Conservation (phyloP, 2,797 vertebrate genomes). For the Myotis findleyi region DNA sequence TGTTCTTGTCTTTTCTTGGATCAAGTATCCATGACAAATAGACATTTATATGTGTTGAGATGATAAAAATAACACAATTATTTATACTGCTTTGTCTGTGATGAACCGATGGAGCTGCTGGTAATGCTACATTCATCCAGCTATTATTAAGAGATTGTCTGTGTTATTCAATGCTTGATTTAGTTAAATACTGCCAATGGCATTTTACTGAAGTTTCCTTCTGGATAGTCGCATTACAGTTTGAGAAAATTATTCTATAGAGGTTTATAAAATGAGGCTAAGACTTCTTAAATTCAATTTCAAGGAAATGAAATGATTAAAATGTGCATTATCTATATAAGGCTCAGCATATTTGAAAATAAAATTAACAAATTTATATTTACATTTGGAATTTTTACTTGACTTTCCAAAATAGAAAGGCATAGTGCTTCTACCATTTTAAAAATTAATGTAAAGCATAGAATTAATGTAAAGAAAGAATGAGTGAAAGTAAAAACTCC, state of each 20-base stretch:
- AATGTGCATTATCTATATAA: not conserved
- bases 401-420: not conserved
- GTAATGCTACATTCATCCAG: not conserved
- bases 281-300: not conserved
- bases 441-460: not conserved
- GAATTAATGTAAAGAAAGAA: not conserved
- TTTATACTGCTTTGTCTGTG: not conserved
- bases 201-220: not conserved
- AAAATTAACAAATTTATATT: not conserved
- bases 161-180: not conserved
- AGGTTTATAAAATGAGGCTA: not conserved
- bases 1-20: not conserved
- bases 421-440: not conserved
- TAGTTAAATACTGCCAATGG: not conserved
- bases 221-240: not conserved
- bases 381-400: not conserved
- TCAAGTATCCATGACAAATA: not conserved
- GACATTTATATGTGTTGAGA: not conserved
- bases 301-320: not conserved
- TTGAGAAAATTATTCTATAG: not conserved
- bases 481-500: not conserved
- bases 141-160: not conserved
- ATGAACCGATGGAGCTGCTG: not conserved
- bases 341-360: not conserved
- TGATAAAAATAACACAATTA: slow-evolving; percentile 14